Percentiles rank a stretch among this genome's conserved stretches.
These are phyloP conservation scores for Eufriesea mexicana DNA, from an alignment of 1,140 invertebrate species.

Conservation along the genomic window DNA sequence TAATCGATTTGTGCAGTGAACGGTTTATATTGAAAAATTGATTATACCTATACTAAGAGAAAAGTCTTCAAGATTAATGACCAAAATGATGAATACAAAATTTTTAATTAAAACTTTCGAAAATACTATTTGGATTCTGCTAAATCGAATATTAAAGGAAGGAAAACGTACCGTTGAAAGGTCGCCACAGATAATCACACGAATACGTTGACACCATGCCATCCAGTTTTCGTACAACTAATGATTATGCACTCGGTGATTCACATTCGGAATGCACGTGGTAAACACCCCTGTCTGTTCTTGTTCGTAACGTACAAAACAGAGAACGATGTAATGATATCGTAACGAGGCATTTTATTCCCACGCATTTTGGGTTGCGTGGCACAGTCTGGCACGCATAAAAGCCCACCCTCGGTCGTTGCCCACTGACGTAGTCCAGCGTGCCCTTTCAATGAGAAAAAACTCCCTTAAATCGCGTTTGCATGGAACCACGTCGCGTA, in stretches of 20 bases:
- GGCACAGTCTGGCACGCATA: constrained; percentile 68
- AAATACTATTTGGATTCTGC: too few relatives aligned
- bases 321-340: constrained; percentile 61
- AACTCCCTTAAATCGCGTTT: constrained; percentile 41
- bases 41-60: too few relatives aligned
- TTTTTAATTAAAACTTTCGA: too few relatives aligned
- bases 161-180: too few relatives aligned
- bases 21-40: too few relatives aligned
- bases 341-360: constrained; percentile 66
- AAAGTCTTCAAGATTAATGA: too few relatives aligned
- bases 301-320: constrained; percentile 51
- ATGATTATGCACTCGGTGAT: constrained; percentile 1
- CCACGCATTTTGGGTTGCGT: constrained; percentile 70
- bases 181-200: too few relatives aligned
- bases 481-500: constrained; percentile 56
- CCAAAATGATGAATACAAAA: too few relatives aligned
- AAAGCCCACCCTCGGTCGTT: constrained; percentile 46
- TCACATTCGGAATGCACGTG: not conserved
- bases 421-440: constrained; percentile 7
- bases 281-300: not conserved
- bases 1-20: too few relatives aligned
- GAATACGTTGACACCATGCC: too few relatives aligned
- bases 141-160: too few relatives aligned
- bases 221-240: not conserved
- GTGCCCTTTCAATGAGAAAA: constrained; percentile 53